Percentiles rank a stretch among this genome's conserved stretches.
Conservation (phyloP, 1,140 invertebrate species). For the Leptopilina clavipes region DNA sequence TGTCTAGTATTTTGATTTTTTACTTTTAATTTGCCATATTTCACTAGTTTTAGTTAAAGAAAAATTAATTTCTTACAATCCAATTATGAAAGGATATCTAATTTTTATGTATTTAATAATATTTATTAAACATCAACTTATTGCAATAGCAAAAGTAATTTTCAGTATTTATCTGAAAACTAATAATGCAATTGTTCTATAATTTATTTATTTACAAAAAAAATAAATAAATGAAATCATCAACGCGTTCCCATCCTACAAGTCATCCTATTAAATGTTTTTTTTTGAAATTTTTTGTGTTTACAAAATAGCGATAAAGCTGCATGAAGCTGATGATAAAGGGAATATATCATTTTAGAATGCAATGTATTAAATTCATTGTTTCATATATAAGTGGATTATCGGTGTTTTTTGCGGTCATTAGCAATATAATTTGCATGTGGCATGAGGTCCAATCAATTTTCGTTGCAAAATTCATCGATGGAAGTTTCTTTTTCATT, state of each 20-base stretch:
- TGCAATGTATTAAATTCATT: constrained; percentile 33
- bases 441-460: constrained; percentile 41
- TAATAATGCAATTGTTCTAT: too few species aligned
- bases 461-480: constrained; percentile 38
- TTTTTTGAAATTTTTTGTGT: neutral
- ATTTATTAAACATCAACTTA: neutral
- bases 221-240: neutral
- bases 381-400: neutral
- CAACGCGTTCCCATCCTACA: neutral
- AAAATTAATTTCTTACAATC: too few species aligned
- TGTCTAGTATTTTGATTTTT: neutral
- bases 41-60: too few species aligned
- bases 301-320: neutral
- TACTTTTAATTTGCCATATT: too few species aligned
- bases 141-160: neutral
- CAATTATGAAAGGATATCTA: neutral
- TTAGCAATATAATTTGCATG: constrained; percentile 39
- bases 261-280: neutral
- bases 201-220: neutral
- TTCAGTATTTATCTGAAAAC: neutral
- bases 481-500: constrained; percentile 24
- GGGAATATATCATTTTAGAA: constrained; percentile 6
- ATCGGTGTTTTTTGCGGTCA: neutral
- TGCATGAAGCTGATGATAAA: neutral
- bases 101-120: constrained; percentile 6